Evolutionary conservation across 1,140 invertebrate genomes (phyloP).

Genomic region (Sarcophaga bullata): DNA sequence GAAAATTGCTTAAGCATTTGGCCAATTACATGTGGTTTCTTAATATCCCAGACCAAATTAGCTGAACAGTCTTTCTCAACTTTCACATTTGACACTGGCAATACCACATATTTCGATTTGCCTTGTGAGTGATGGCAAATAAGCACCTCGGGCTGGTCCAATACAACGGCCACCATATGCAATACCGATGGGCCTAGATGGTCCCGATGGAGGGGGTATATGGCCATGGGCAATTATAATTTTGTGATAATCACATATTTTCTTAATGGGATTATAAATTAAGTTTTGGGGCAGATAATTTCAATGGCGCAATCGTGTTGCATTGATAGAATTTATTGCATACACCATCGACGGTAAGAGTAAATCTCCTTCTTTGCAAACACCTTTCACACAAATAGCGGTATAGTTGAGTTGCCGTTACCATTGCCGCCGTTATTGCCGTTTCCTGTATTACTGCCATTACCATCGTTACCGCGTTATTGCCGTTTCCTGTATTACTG

Average conservation of each 20-base stretch:
- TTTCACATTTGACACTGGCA: constrained; percentile 45
- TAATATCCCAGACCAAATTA: constrained; percentile 48
- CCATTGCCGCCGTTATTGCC: not conserved
- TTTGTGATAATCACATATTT: constrained; percentile 50
- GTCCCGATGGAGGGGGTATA: constrained; percentile 28
- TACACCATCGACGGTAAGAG: not conserved
- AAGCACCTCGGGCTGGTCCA: constrained; percentile 26
- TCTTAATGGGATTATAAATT: constrained; percentile 24
- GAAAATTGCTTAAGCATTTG: no score
- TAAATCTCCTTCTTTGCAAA: not conserved
- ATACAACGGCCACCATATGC: constrained; percentile 38
- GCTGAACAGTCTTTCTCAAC: constrained; percentile 43
- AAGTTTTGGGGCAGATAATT: constrained; percentile 35
- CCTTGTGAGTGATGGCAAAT: not conserved
- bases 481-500: not conserved
- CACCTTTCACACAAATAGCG: not conserved
- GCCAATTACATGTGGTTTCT: not conserved
- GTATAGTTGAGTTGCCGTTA: not conserved
- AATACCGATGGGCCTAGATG: constrained; percentile 35
- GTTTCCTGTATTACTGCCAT: not conserved
- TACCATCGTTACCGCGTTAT: not conserved
- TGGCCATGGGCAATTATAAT: constrained; percentile 54
- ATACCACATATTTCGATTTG: constrained; percentile 29
- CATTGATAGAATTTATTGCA: constrained; percentile 6
- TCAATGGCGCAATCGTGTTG: not conserved